Conservation (phyloP, 2,888 invertebrate genomes). For the Netelia virgata region DNA sequence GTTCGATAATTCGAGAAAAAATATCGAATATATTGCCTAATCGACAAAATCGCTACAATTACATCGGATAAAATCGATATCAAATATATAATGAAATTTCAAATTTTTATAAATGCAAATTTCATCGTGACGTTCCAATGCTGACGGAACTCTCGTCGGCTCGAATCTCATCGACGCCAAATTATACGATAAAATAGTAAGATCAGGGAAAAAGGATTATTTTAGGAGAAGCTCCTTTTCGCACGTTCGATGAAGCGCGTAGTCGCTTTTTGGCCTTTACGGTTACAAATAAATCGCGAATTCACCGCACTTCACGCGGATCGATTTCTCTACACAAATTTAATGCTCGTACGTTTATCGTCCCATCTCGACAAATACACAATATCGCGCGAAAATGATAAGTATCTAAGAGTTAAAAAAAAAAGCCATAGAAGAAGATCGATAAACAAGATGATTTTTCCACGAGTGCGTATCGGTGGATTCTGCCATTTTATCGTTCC, state of each 20-base stretch:
- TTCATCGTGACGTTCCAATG: no score
- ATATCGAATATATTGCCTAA: no score
- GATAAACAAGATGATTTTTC: constrained; percentile 28
- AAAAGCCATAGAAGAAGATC: constrained; percentile 21
- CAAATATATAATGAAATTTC: no score
- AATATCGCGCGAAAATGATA: not conserved
- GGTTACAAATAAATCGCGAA: not conserved
- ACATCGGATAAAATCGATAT: no score
- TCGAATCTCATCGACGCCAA: no score
- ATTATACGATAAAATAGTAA: no score
- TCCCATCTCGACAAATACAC: not conserved
- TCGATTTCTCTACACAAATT: not conserved
- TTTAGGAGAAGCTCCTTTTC: no score
- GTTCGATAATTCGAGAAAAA: no score
- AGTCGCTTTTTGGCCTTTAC: not conserved
- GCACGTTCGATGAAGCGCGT: not conserved
- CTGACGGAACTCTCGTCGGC: no score
- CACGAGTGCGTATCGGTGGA: constrained; percentile 43
- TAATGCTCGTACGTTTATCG: not conserved
- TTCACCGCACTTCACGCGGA: not conserved
- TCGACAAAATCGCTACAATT: no score
- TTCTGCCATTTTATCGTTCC: constrained; percentile 71
- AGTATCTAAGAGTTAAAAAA: constrained; percentile 29
- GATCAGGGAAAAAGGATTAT: no score
- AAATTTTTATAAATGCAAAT: no score